Evolutionary conservation across 2,113 vertebrate genomes (phyloP), one percentile per base, ranked within the genome.

Genomic region (Cricetomys ansorgei): DNA sequence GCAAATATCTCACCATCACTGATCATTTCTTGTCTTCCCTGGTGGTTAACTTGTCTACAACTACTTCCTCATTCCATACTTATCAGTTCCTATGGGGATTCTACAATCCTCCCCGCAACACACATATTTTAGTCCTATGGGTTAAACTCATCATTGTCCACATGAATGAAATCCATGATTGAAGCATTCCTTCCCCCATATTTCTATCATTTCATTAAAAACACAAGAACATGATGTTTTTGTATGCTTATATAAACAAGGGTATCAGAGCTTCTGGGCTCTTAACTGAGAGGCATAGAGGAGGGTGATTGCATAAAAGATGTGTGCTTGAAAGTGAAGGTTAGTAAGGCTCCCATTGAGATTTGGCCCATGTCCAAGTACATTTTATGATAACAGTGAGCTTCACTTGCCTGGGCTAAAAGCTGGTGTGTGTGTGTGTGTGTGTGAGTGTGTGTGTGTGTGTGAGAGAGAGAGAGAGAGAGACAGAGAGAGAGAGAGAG

Each of bases 161-260:
- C 73, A 64, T 15, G 45, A 81, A 67, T 10, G 59, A 81, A 69
- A 13, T 72, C 67, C 12, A 57, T 83, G 48, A 70, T 57, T 94
- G 73, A 90, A n/a, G 16, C 1, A 76, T 3, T 76, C 31, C 9
- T 45, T 64, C 5, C 11, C 4, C 29, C 19, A 65, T 65, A n/a
- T 79, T 94, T 92, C 19, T 86, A 19, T 95, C 29, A 62, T 19
- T 59, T 94, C 25, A 79, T 92, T 40, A 67, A 92, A 96, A 62
- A 86, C 7, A 53, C 12, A 50, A n/a, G 64, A 92, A 62, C 11
- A 76, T 65, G 15, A 59, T 85, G 37, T 65, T 94, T 85, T 64
- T 92, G 12, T 37, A 57, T 72, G 1, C 76, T 87, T 59, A 7
- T 40, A 65, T 76, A n/a, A 48, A 59, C 90, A 64, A 53, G 37